Base-by-base conservation (phyloP, 2,797 vertebrate species). In the Parambassis ranga region DNA sequence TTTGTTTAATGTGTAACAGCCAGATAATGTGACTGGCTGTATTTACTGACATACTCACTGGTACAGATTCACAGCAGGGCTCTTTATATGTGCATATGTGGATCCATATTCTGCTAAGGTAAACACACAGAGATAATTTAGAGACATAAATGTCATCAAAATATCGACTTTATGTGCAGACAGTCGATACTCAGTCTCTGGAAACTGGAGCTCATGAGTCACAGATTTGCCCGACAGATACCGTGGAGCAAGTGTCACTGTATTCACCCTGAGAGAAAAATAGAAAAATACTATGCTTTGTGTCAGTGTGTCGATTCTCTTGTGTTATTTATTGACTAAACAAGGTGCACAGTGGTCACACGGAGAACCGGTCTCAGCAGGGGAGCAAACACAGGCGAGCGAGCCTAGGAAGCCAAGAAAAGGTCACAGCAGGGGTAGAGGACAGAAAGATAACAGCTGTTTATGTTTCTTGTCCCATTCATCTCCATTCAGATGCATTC, bases 391-490 rank as follows among this genome's bases (percentile, higher is more conserved):
- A 55, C 20, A 5, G 32, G 53, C 30, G 63, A 64, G 58, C 13
- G 24, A 37, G 35, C 10, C 1, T 35, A 32, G 10, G 24, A 66
- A 52, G 65, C 47, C 26, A 3, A 53, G 59, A 51, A 57, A 47
- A 69, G 77, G 78, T 90, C 81, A 76, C 38, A 0, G 65, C 37
- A 30, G 61, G 76, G 82, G n/a, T 36, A 63, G 42, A 70, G 67
- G 65, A 77, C 31, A 10, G 28, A 26, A 24, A 83, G 87, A 90
- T 86, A 87, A 82, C 76, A 75, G 57, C 44, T 77, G 84, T 87
- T 90, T 89, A 79, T 85, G 77, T 84, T 86, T 78, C 76, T 56
- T 42, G 28, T 76, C 51, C 62, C 73, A 81, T 86, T 85, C 78
- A 61, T 88, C 82, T 81, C 71, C 68, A 74, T 67, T 73, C 51